Evolutionary conservation across 2,888 invertebrate genomes (phyloP).

Genomic region (Anagyrus pseudococci): DNA sequence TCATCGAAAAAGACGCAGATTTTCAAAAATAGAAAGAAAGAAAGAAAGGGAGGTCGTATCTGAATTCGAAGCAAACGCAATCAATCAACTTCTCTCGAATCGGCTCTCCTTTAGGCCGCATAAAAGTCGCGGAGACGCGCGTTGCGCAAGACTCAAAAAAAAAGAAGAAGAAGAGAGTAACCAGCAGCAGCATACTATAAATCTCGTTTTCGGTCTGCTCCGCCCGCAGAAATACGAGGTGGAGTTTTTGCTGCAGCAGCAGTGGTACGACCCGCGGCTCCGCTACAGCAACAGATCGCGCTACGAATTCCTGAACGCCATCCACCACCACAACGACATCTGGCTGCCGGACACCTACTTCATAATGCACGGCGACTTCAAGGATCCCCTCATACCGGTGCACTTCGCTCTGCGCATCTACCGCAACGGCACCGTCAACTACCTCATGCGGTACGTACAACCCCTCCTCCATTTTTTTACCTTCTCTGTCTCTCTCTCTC

Average conservation of each 20-base stretch:
- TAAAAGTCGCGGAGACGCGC: no score
- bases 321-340: constrained; percentile 90
- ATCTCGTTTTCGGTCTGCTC: no score
- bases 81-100: no score
- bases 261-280: constrained; percentile 91
- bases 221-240: constrained; percentile 91
- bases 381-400: constrained; percentile 91
- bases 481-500: not conserved
- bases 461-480: not conserved
- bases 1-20: no score
- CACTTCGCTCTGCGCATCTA: constrained; percentile 92
- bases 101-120: no score
- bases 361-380: constrained; percentile 96
- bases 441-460: constrained; percentile 80
- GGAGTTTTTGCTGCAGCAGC: constrained; percentile 91
- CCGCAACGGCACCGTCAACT: constrained; percentile 92
- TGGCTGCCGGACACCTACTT: constrained; percentile 96
- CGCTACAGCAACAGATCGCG: constrained; percentile 87
- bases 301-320: constrained; percentile 89
- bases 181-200: no score
- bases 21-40: no score
- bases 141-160: no score
- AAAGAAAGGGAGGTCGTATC: no score
- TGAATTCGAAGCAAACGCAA: no score
- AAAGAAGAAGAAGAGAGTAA: no score